These are phyloP conservation scores for Morpho deidamia DNA, from an alignment of 2,888 invertebrate genomes.

Conservation along the genomic window DNA sequence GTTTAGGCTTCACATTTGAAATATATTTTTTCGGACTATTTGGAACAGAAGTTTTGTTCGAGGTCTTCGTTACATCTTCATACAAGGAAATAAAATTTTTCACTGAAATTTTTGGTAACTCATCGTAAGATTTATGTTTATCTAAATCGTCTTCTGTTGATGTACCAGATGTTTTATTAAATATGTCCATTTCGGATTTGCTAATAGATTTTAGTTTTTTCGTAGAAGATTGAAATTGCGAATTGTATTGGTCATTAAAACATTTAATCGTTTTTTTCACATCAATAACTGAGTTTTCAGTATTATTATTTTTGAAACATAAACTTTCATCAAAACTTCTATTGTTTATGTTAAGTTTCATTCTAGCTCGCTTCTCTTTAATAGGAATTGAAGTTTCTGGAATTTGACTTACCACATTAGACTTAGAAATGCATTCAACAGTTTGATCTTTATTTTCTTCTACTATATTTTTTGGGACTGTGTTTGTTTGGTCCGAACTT, in stretches of 20 bases:
- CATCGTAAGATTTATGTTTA: slow-evolving; percentile 65
- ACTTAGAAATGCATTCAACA: neutral
- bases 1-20: slow-evolving; percentile 29
- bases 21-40: slow-evolving; percentile 15
- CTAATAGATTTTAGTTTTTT: slow-evolving; percentile 54
- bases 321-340: slow-evolving; percentile 40
- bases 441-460: neutral
- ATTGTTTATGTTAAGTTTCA: slow-evolving; percentile 34
- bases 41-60: slow-evolving; percentile 23
- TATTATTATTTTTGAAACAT: slow-evolving; percentile 25
- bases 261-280: slow-evolving; percentile 32
- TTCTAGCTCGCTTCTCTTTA: slow-evolving; percentile 45
- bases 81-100: slow-evolving; percentile 65
- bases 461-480: neutral
- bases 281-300: slow-evolving; percentile 26
- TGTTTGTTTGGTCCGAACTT: slow-evolving; percentile 10
- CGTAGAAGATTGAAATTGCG: slow-evolving; percentile 30
- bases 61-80: slow-evolving; percentile 56
- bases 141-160: slow-evolving; percentile 46
- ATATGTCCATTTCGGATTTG: slow-evolving; percentile 72
- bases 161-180: slow-evolving; percentile 49
- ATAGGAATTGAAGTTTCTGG: slow-evolving; percentile 19
- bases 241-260: slow-evolving; percentile 29
- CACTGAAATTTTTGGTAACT: slow-evolving; percentile 64
- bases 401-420: neutral